Evolutionary conservation across 2,113 vertebrate genomes (phyloP), one percentile per base, ranked within the genome.

Genomic region (Lethenteron camtschaticum): DNA sequence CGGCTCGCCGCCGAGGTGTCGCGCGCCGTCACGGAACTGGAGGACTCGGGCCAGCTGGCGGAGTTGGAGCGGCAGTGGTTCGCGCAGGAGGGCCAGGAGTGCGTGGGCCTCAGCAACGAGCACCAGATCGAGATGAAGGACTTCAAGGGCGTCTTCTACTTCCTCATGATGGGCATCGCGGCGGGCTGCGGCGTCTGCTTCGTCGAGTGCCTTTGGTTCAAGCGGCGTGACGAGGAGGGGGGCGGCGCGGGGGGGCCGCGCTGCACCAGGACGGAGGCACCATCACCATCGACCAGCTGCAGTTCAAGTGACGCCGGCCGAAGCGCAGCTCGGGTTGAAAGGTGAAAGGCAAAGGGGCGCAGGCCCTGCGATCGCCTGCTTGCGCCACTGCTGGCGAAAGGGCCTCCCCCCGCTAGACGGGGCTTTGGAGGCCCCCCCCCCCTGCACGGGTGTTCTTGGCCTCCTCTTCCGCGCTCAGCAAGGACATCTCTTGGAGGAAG

Each of bases 141-240:
- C 20, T 66, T 66, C 63, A 66, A 66, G 20, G 63, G 63, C 20
- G 63, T 66, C n/a, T 66, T 66, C 63, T 16, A 16, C 20, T 66
- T 66, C 63, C 63, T 66, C 63, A 66, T 66, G 8, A 66, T 66
- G n/a, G 63, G 63, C 63, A 66, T 66, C n/a, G 63, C 63, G n/a
- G 20, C 24, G n/a, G 63, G n/a, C 24, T 16, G 63, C 63, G 9
- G n/a, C 24, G 63, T 66, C 24, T n/a, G 63, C 24, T 66, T 16
- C 24, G n/a, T 66, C n/a, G 63, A 66, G 20, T 66, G 63, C 10
- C 63, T 66, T 9, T 66, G 63, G 63, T 66, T 66, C 63, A n/a
- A 20, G 63, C 24, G n/a, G 9, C n/a, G 20, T 10, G 20, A 66
- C 24, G 10, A 66, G 2, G n/a, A n/a, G n/a, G 63, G 20, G 10